A percentile compares a stretch with the other conserved stretches of the same genome.
Evolutionary conservation across 2,888 invertebrate species (phyloP).

Genomic region (Caenorhabditis plicata): DNA sequence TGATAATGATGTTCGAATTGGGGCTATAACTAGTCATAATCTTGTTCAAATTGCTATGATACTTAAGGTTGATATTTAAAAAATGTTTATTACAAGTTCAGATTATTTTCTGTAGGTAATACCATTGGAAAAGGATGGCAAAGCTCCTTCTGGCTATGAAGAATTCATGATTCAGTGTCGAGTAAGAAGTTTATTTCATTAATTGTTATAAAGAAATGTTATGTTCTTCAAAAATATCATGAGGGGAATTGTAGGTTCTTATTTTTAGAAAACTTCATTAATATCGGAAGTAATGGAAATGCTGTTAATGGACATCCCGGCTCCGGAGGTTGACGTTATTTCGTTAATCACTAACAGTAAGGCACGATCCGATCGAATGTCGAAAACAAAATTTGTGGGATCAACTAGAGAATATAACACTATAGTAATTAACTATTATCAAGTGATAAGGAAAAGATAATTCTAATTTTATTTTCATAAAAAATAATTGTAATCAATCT

Average conservation of each 20-base stretch:
- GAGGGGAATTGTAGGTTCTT: background rate
- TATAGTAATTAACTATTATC: slow-evolving; percentile 43
- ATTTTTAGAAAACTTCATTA: slow-evolving; percentile 15
- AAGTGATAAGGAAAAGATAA: too few species aligned
- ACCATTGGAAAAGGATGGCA: slow-evolving; percentile 82
- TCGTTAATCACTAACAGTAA: slow-evolving; percentile 1
- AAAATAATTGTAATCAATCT: too few species aligned
- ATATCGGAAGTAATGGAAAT: slow-evolving; percentile 30
- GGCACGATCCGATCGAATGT: slow-evolving; percentile 5
- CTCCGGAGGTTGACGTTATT: slow-evolving; percentile 20
- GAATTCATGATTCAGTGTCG: slow-evolving; percentile 25
- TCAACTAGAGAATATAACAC: slow-evolving; percentile 52
- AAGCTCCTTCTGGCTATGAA: slow-evolving; percentile 74
- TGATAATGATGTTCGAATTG: slow-evolving; percentile 83
- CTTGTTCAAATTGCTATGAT: slow-evolving; percentile 79
- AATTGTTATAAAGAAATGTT: too few species aligned
- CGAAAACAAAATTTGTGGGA: slow-evolving; percentile 33
- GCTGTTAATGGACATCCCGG: slow-evolving; percentile 10
- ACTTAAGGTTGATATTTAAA: too few species aligned
- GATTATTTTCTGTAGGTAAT: too few species aligned
- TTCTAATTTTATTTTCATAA: too few species aligned
- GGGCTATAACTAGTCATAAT: slow-evolving; percentile 71
- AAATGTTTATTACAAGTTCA: too few species aligned
- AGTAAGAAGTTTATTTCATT: slow-evolving; percentile 4
- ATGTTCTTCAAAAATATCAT: too few species aligned